Evolutionary conservation across 2,113 vertebrate species (phyloP).

Genomic region (Melozone crissalis): DNA sequence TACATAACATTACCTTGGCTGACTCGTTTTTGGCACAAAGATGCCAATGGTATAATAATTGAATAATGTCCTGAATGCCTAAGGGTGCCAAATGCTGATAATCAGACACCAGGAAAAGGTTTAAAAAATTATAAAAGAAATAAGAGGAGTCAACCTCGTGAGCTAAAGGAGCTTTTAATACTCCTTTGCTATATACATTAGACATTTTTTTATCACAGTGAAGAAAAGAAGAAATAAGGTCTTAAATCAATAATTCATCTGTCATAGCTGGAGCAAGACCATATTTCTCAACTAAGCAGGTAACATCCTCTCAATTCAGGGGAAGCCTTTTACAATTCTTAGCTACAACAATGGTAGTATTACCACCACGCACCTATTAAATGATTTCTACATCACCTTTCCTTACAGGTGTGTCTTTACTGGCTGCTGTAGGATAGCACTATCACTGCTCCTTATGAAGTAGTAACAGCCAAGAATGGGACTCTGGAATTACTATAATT

Average conservation of each 20-base stretch:
- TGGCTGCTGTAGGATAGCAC: rapidly evolving
- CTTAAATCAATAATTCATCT: background rate
- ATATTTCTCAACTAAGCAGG: background rate
- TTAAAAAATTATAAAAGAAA: no score
- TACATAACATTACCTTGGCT: background rate
- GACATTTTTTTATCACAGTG: background rate
- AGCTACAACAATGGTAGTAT: background rate
- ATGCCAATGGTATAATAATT: background rate
- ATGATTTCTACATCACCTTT: background rate
- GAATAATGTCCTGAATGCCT: background rate
- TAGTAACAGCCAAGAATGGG: background rate
- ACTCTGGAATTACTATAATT: background rate
- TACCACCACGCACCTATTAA: background rate
- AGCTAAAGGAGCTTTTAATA: background rate
- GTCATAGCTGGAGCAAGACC: background rate
- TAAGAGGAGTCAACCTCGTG: background rate
- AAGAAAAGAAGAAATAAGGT: background rate
- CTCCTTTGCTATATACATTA: background rate
- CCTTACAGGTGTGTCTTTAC: background rate
- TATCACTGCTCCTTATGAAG: background rate
- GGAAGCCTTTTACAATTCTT: background rate
- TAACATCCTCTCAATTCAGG: rapidly evolving
- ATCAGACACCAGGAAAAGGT: background rate
- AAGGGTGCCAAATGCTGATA: background rate
- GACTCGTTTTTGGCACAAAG: background rate